Conservation (phyloP, 2,113 vertebrate species). For the Limnothrissa miodon region DNA sequence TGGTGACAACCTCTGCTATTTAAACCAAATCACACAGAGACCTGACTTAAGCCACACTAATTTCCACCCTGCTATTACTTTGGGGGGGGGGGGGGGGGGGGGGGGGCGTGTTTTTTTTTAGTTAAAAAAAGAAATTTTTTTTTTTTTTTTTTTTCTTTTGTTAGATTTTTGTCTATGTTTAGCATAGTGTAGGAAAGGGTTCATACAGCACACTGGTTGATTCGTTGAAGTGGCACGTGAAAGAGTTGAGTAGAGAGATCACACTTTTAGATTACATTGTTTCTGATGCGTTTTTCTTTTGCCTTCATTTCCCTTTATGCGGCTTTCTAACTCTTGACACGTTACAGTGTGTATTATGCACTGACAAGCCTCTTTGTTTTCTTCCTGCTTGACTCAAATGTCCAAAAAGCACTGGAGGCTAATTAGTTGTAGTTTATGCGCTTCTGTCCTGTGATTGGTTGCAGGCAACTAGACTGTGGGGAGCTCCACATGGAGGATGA, state of each 20-base stretch:
- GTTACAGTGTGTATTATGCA: no score
- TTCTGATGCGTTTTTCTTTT: background rate
- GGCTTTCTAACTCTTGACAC: no score
- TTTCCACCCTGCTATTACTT: constrained; percentile 7
- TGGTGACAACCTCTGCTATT: constrained; percentile 57
- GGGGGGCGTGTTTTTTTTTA: no score
- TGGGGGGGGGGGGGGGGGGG: no score
- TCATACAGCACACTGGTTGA: background rate
- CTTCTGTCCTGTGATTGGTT: background rate
- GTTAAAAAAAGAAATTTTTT: no score
- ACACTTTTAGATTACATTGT: background rate
- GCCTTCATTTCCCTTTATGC: background rate
- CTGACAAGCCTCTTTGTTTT: background rate
- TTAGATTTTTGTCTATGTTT: no score
- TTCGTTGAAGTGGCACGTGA: constrained; percentile 3
- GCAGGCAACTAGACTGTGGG: constrained; percentile 55
- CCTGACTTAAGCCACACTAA: constrained; percentile 13
- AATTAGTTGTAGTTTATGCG: background rate
- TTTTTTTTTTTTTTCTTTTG: no score
- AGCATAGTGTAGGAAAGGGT: no score
- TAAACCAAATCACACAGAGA: constrained; percentile 59
- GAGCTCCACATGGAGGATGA: constrained; percentile 74
- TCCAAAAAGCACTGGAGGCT: constrained; percentile 9
- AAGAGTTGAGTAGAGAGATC: background rate
- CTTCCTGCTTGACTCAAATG: constrained; percentile 37